Evolutionary conservation across 2,113 vertebrate genomes (phyloP).

Genomic region (Panurus biarmicus): DNA sequence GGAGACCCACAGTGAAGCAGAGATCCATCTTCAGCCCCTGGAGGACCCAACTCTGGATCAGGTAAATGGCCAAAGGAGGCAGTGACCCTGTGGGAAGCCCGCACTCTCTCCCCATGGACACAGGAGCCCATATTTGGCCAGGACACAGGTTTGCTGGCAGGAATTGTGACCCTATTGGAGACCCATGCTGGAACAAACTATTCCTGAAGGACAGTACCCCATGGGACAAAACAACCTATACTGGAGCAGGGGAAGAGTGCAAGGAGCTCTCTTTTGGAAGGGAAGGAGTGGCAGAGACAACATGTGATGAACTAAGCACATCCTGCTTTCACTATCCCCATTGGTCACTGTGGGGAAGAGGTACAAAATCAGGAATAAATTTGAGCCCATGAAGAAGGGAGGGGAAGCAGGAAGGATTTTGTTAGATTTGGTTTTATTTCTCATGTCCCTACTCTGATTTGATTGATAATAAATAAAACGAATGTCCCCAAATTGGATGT

Average conservation of each 20-base stretch:
- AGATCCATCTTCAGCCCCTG: neutral
- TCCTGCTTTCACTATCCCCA: neutral
- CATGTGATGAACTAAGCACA: neutral
- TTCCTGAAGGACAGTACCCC: neutral
- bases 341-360: neutral
- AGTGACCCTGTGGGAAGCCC: neutral
- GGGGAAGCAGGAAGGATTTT: neutral
- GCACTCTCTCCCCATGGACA: neutral
- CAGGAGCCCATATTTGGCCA: neutral
- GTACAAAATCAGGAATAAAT: neutral
- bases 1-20: neutral
- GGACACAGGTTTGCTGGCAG: neutral
- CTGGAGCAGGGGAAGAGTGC: neutral
- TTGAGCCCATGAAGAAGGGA: neutral
- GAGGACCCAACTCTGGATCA: no score
- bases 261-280: neutral
- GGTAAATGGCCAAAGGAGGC: neutral
- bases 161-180: neutral
- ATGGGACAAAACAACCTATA: neutral
- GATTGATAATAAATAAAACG: neutral
- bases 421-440: neutral
- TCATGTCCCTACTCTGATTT: neutral
- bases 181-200: neutral
- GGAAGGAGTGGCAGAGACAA: neutral
- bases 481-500: no score